Conservation (phyloP, 2,113 vertebrate species). For the Sclerurus mexicanus region DNA sequence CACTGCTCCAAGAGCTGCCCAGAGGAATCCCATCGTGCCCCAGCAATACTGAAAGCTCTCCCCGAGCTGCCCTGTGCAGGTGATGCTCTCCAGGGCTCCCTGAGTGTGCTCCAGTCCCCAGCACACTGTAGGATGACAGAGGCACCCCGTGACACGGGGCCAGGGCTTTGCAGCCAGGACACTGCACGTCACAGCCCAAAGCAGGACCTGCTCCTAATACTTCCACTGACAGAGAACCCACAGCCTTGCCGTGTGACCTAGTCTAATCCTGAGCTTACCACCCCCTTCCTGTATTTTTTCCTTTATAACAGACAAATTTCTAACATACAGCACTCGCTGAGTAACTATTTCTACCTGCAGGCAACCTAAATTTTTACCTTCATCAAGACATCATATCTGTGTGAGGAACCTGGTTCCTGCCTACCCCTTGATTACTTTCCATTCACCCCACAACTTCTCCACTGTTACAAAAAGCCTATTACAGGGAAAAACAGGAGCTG, state of each 20-base stretch:
- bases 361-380: conserved; percentile 28
- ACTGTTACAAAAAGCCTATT: fast-evolving
- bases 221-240: background rate
- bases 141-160: fast-evolving
- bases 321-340: background rate
- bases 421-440: background rate
- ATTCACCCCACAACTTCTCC: background rate
- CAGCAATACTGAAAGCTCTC: background rate
- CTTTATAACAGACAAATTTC: background rate
- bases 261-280: background rate
- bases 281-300: background rate
- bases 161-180: background rate
- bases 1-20: background rate
- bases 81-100: background rate
- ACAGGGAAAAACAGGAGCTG: background rate
- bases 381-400: background rate
- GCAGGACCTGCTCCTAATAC: background rate
- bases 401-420: background rate
- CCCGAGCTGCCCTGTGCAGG: fast-evolving
- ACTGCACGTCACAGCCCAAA: fast-evolving
- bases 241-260: background rate
- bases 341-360: conserved; percentile 34
- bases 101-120: background rate
- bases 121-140: background rate
- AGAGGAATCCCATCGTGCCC: background rate